Conservation (phyloP, 1,140 invertebrate genomes). For the Drosophila grimshawi region DNA sequence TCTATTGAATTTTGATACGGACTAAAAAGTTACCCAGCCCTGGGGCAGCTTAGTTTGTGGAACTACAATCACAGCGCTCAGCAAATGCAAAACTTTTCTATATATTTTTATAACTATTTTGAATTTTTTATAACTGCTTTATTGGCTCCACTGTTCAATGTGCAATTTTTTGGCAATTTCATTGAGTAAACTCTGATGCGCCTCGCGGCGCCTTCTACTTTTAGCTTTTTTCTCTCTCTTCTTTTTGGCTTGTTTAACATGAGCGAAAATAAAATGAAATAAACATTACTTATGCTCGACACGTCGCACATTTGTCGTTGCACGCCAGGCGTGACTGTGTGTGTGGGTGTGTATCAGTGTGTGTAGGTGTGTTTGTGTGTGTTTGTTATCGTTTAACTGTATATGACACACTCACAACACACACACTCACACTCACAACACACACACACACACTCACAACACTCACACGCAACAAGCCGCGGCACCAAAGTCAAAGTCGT, state of each 20-base stretch:
- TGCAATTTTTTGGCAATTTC: conserved; percentile 45
- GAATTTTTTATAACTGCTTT: neutral
- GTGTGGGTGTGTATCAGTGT: conserved; percentile 4
- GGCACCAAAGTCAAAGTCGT: conserved; percentile 56
- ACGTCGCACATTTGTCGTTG: conserved; percentile 62
- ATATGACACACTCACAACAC: conserved; percentile 16
- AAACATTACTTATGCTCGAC: conserved; percentile 74
- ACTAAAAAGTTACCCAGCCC: no score
- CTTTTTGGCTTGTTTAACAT: conserved; percentile 59
- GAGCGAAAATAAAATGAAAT: conserved; percentile 51
- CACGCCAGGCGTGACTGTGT: conserved; percentile 31
- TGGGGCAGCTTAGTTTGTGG: no score
- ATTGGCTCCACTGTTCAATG: conserved; percentile 5
- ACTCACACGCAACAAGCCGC: conserved; percentile 19
- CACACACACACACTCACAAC: neutral
- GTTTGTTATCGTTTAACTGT: conserved; percentile 68
- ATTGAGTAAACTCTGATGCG: conserved; percentile 9
- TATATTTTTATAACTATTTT: neutral
- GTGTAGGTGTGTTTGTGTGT: conserved; percentile 32
- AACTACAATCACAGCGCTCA: no score
- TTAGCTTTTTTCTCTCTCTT: neutral
- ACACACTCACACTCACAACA: conserved; percentile 10
- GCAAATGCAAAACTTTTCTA: neutral
- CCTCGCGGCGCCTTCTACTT: neutral
- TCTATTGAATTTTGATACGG: no score